Conservation (phyloP, 2,888 invertebrate species). For the Hemicrepidius hirtus region DNA sequence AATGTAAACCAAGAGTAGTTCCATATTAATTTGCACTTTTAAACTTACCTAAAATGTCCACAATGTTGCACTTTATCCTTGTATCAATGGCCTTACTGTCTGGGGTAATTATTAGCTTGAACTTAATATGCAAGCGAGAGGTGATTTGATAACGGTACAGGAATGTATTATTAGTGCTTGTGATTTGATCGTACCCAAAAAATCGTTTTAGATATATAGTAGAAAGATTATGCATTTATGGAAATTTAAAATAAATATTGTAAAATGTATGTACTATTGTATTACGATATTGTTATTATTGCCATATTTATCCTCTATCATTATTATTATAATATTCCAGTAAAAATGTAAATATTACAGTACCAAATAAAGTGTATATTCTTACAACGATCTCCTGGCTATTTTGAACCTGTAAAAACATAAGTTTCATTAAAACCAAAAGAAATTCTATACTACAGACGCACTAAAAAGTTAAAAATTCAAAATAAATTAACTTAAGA, state of each 20-base stretch:
- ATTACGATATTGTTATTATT: constrained; percentile 16
- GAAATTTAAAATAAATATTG: not conserved
- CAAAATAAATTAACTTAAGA: too few relatives aligned
- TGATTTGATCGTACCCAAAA: not conserved
- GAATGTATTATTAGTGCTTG: not conserved
- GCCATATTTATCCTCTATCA: constrained; percentile 30
- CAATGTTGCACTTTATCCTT: not conserved
- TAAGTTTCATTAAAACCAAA: too few relatives aligned
- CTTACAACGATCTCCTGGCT: constrained; percentile 13
- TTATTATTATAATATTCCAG: constrained; percentile 6
- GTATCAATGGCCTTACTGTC: not conserved
- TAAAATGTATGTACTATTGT: constrained; percentile 6
- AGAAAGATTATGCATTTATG: too few relatives aligned
- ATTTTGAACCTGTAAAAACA: too few relatives aligned
- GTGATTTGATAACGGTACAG: constrained; percentile 10
- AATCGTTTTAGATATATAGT: not conserved
- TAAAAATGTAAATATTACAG: constrained; percentile 24
- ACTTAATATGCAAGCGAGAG: not conserved
- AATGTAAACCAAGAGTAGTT: too few relatives aligned
- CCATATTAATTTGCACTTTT: not conserved
- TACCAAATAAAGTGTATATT: constrained; percentile 30
- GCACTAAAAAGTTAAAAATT: too few relatives aligned
- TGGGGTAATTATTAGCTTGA: not conserved
- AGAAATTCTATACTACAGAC: too few relatives aligned
- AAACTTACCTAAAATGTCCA: not conserved